These are phyloP conservation scores for Parapsyche elsis DNA, from an alignment of 1,140 invertebrate genomes.

Conservation along the genomic window DNA sequence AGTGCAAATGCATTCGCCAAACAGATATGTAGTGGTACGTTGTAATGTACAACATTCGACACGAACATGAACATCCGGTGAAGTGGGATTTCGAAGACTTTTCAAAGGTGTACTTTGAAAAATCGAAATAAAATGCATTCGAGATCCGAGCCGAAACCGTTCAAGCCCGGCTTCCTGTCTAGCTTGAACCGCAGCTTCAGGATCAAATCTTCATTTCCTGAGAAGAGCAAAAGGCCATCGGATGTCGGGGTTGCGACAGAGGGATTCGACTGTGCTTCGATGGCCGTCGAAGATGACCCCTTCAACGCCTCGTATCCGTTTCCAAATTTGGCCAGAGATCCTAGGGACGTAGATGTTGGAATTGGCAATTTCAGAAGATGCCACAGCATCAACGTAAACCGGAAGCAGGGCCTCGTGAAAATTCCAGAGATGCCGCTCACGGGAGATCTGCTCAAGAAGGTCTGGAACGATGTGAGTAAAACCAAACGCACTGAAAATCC, in stretches of 20 bases:
- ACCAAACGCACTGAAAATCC: not conserved
- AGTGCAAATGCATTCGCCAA: too few species aligned
- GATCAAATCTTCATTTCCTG: slow-evolving; percentile 24
- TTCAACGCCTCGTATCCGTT: not conserved
- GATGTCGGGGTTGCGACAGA: not conserved
- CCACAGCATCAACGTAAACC: slow-evolving; percentile 40
- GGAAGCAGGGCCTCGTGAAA: slow-evolving; percentile 33
- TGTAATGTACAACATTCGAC: too few species aligned
- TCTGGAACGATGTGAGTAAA: slow-evolving; percentile 45
- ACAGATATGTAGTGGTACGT: too few species aligned
- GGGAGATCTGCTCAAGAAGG: slow-evolving; percentile 45
- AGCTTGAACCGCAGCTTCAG: slow-evolving; percentile 49
- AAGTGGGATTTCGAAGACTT: not conserved
- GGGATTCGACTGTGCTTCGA: not conserved
- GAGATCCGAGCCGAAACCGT: slow-evolving; percentile 8
- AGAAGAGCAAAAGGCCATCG: not conserved
- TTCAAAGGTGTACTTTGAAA: not conserved
- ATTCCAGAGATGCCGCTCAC: slow-evolving; percentile 42
- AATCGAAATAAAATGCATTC: slow-evolving; percentile 13
- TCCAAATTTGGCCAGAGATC: not conserved
- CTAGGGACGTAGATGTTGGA: not conserved
- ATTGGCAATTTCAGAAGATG: slow-evolving; percentile 31
- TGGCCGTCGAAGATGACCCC: not conserved
- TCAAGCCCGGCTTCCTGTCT: slow-evolving; percentile 45
- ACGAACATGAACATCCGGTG: not conserved